phyloP scores from a whole-genome alignment of 1,140 invertebrate genomes.

The Latrodectus geometricus region DNA sequence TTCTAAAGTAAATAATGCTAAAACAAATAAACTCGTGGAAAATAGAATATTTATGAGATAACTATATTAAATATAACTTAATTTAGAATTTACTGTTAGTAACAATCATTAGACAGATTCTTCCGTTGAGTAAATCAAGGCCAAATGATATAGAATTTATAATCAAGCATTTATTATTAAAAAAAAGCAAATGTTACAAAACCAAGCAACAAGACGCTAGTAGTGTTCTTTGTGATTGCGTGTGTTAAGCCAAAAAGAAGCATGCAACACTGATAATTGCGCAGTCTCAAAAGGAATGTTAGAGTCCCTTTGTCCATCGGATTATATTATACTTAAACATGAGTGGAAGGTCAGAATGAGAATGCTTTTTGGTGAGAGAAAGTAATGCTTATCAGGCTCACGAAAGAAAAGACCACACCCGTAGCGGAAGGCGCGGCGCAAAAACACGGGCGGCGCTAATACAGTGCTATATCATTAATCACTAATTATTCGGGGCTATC shows the following conservation, averaged over 20 bases:
- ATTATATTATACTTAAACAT: not conserved
- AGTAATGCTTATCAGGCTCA: not conserved
- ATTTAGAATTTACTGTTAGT: no score
- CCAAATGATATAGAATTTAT: no score
- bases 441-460: slow-evolving; percentile 60
- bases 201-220: no score
- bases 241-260: not conserved
- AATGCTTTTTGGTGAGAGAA: not conserved
- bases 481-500: slow-evolving; percentile 59
- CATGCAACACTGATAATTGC: not conserved
- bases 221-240: no score
- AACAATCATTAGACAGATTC: no score
- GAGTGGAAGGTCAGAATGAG: not conserved
- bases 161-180: no score
- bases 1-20: no score
- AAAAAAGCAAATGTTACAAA: no score
- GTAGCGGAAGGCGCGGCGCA: slow-evolving; percentile 50
- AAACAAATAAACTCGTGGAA: no score
- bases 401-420: slow-evolving; percentile 39
- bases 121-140: no score
- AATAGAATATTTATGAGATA: no score
- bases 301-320: not conserved
- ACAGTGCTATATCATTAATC: slow-evolving; percentile 57
- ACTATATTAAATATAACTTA: no score
- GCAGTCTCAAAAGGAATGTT: not conserved